These are phyloP conservation scores for Patella vulgata DNA, from an alignment of 1,140 invertebrate genomes.

Conservation along the genomic window DNA sequence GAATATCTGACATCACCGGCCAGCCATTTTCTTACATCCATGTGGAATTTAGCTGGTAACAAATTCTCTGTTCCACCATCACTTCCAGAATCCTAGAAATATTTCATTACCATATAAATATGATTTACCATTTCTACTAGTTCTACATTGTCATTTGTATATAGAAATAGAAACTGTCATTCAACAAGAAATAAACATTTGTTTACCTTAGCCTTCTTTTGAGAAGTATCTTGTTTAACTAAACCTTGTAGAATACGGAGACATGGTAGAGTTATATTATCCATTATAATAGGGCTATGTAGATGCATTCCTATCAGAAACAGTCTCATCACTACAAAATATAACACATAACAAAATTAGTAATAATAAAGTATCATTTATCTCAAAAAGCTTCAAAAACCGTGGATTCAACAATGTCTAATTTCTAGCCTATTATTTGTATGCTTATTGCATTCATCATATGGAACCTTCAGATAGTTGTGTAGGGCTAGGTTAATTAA, in stretches of 20 bases:
- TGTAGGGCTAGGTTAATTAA: too few relatives aligned
- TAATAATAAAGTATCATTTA: too few relatives aligned
- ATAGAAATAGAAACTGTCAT: too few relatives aligned
- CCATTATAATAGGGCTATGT: constrained; percentile 79
- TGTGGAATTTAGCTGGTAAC: constrained; percentile 70
- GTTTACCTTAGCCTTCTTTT: constrained; percentile 52
- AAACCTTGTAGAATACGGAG: constrained; percentile 84
- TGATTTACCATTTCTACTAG: too few relatives aligned
- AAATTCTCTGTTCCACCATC: constrained; percentile 1
- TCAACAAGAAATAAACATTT: too few relatives aligned
- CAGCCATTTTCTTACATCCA: constrained; percentile 82
- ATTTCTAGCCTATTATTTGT: too few relatives aligned
- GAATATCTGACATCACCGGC: constrained; percentile 78
- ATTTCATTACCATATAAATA: too few relatives aligned
- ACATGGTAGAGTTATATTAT: constrained; percentile 83
- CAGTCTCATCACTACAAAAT: constrained; percentile 78
- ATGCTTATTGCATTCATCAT: too few relatives aligned
- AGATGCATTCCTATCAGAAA: constrained; percentile 78
- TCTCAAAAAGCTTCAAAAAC: too few relatives aligned
- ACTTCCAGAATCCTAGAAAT: constrained; percentile 2
- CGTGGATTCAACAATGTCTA: too few relatives aligned
- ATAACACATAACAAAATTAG: constrained; percentile 14
- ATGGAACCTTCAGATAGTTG: too few relatives aligned
- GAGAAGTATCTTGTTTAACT: constrained; percentile 74
- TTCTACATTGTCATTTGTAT: too few relatives aligned